Percentiles rank a stretch among this genome's conserved stretches.
These are phyloP conservation scores for Gobius niger DNA, from an alignment of 2,113 vertebrate genomes.

Conservation along the genomic window DNA sequence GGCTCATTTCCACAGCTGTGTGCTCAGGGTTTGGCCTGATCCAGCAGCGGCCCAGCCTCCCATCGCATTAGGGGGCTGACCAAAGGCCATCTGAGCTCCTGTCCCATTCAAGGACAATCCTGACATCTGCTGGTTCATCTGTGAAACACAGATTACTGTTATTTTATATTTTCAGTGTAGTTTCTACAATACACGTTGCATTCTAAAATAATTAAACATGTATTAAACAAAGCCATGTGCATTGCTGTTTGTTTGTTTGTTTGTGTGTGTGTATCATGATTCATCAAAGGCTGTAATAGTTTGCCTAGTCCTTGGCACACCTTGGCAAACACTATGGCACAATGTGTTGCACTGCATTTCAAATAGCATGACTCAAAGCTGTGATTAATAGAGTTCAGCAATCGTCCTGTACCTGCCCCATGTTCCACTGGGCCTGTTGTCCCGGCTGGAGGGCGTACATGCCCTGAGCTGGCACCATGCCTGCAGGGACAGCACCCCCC, in stretches of 20 bases:
- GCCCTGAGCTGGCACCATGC: conserved; percentile 83
- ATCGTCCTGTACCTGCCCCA: conserved; percentile 84
- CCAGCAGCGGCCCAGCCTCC: conserved; percentile 85
- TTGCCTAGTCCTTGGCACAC: background rate
- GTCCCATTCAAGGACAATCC: conserved; percentile 83
- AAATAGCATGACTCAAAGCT: background rate
- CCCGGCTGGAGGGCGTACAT: conserved; percentile 89
- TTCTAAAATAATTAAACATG: background rate
- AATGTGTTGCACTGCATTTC: background rate
- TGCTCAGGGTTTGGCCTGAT: conserved; percentile 92
- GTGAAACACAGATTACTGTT: conserved; percentile 30
- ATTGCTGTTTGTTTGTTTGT: background rate
- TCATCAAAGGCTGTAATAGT: background rate
- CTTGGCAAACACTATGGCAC: background rate
- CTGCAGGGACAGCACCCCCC: conserved; percentile 81
- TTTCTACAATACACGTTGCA: background rate
- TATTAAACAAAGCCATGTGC: background rate
- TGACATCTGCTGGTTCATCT: conserved; percentile 96
- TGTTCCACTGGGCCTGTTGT: conserved; percentile 90
- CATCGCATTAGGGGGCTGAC: conserved; percentile 82
- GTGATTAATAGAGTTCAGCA: background rate
- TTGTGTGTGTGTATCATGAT: background rate
- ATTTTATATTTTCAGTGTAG: background rate
- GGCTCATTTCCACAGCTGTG: conserved; percentile 94
- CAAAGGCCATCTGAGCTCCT: conserved; percentile 77